Evolutionary conservation across 2,113 vertebrate species (phyloP), one percentile per base, ranked within the genome.

Genomic region (Thymallus thymallus): DNA sequence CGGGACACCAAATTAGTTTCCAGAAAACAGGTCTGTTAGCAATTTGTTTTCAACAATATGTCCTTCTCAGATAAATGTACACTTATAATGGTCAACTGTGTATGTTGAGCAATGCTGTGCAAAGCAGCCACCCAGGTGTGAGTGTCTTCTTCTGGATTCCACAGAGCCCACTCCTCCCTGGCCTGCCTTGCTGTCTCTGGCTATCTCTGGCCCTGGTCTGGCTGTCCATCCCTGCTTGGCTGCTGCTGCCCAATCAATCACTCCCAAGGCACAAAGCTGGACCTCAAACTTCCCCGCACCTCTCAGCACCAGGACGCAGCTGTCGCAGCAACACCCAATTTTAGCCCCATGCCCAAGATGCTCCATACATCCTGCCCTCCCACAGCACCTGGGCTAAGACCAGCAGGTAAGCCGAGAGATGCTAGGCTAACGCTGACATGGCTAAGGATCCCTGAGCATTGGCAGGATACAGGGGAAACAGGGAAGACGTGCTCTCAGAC

Each of bases 311-410:
- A 45, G 73, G 68, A 41, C 10, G 35, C 35, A 41, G 35, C 35
- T 41, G 9, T 80, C 71, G 61, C 62, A 84, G 78, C 81, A 71
- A 72, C 66, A 78, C 74, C 81, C 75, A 75, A 83, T 82, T 85
- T 85, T 76, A 81, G 74, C 76, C 45, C 23, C 46, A 9, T 20
- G 45, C 18, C 24, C 45, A 76, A 67, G 45, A 64, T 63, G 74
- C 41, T 41, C 41, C 20, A 48, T 22, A 63, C 35, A 10, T 41
- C 35, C 41, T 51, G 41, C 35, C 23, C 69, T 72, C 56, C 23
- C 29, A 16, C 30, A 46, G 45, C 24, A 63, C 24, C 51, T 12
- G 13, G 68, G 26, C 4, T 30, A 68, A 35, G 64, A n/a, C 67
- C 14, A 56, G 30, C 32, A 61, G 68, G 55, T 79, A 66, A 69